These are phyloP conservation scores for Drosophila sordidapex DNA, from an alignment of 2,888 invertebrate species.

Conservation along the genomic window DNA sequence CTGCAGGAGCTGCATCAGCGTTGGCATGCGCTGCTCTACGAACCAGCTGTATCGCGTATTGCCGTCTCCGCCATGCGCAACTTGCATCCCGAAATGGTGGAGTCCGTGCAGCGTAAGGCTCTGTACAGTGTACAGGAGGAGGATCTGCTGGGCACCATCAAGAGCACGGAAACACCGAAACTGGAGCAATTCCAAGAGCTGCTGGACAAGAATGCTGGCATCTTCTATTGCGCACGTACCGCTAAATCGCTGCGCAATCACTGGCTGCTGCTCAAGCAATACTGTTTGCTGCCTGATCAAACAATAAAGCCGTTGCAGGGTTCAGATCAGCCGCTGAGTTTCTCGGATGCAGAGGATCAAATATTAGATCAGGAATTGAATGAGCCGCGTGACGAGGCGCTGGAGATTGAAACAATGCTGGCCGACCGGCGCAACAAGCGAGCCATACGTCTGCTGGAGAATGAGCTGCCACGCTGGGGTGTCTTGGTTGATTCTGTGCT, in stretches of 20 bases:
- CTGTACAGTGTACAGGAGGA: slow-evolving; percentile 96
- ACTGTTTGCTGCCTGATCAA: slow-evolving; percentile 96
- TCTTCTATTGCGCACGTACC: slow-evolving; percentile 95
- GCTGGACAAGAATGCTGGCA: slow-evolving; percentile 91
- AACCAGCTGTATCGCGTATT: slow-evolving; percentile 95
- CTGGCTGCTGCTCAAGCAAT: slow-evolving; percentile 97
- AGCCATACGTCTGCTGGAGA: slow-evolving; percentile 95
- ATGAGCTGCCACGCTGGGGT: slow-evolving; percentile 95
- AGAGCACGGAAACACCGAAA: slow-evolving; percentile 90
- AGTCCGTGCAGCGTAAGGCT: slow-evolving; percentile 94
- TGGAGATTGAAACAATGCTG: slow-evolving; percentile 91
- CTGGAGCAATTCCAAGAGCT: slow-evolving; percentile 93
- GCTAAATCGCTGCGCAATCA: slow-evolving; percentile 93
- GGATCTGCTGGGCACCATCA: slow-evolving; percentile 91
- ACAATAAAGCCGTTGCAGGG: slow-evolving; percentile 88
- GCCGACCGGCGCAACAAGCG: slow-evolving; percentile 92
- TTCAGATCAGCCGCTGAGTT: slow-evolving; percentile 89
- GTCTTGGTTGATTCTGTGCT: slow-evolving; percentile 95
- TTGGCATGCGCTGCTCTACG: slow-evolving; percentile 98
- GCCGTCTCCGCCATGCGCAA: slow-evolving; percentile 97
- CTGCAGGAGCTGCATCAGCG: slow-evolving; percentile 96
- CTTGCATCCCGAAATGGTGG: slow-evolving; percentile 95
- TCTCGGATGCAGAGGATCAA: slow-evolving; percentile 96
- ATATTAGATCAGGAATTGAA: slow-evolving; percentile 92
- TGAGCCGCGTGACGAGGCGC: slow-evolving; percentile 92